Evolutionary conservation across 2,113 vertebrate species (phyloP), one percentile per base, ranked within the genome.

Genomic region (Zootoca vivipara): DNA sequence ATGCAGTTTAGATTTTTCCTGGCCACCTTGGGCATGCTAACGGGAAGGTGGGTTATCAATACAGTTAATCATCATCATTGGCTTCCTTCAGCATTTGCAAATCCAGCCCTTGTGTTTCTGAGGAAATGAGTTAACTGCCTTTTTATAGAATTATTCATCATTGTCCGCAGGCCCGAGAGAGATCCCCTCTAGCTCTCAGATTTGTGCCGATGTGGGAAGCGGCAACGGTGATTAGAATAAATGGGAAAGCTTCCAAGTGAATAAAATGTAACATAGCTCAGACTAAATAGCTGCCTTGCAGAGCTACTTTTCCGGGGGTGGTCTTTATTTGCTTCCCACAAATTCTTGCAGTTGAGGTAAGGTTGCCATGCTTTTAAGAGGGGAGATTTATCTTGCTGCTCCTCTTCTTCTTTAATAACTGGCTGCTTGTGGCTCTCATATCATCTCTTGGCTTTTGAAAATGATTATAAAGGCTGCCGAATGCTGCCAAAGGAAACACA

Each of bases 141-240:
- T 88, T 88, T 83, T 64, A 83, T 42, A 67, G 58, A 77, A 88
- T 78, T 88, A 88, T 88, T 83, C 87, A 67, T 88, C 82, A 78
- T 82, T 88, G 73, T 78, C 62, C 72, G n/a, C 24, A 7, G 83
- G 62, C 74, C 16, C 62, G 56, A 78, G 73, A 70, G 73, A 56
- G 30, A 77, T 7, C 28, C 81, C 62, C 62, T 77, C 62, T 26
- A 40, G 62, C 78, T 58, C 30, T 52, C 62, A 52, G 74, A 78
- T 86, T 86, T 67, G 26, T 65, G 64, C 72, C 40, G 30, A 69
- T 22, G 70, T 83, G 72, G 64, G 40, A 83, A 77, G 64, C 42
- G 56, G 72, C 81, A 83, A 13, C 16, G n/a, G 52, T 88, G 82
- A 88, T 88, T 88, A 83, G 74, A 88, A 83, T 83, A 83, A 88